Base-by-base conservation (phyloP, 2,113 vertebrate species). In the Megaceryle torquata region DNA sequence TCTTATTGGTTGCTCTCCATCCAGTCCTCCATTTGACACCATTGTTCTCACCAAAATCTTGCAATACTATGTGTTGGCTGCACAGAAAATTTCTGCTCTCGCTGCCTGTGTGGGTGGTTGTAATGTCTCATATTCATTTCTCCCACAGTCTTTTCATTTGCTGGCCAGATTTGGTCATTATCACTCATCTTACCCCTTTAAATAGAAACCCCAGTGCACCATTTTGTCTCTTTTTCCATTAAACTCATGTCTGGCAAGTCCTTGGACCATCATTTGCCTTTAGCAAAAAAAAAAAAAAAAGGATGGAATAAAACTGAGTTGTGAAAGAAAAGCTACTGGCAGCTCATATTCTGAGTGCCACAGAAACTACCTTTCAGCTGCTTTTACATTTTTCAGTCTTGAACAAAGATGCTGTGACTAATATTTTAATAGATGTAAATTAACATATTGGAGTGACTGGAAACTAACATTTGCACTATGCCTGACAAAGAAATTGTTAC, bases 391-490 rank as follows among this genome's bases (percentile, higher is more conserved):
- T 92, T 70, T 26, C 43, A 84, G 26, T 18, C 81, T 83, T 41
- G 89, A 94, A 75, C 88, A 96, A 96, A 96, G 89, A 86, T 64
- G 39, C 50, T 43, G 89, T 86, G 93, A 88, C 35, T 96, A 91
- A 86, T 96, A 74, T 92, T 91, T 60, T 93, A 90, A 95, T 88
- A 83, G 28, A 57, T n/a, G 44, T 83, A 95, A 97, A 96, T 93
- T 92, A 93, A 94, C 54, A 88, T 86, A 91, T 81, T 86, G 88
- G 64, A 95, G 82, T 91, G 84, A 88, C 88, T 97, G 75, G 85
- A 74, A 95, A 50, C 74, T 81, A 51, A 95, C 64, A 92, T 76
- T 76, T 95, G 61, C 54, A 93, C 75, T 91, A 86, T 88, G 75
- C 72, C 67, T 95, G 80, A 53, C 86, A 91, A 94, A 93, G 25